These are phyloP conservation scores for Aphaenogaster ashmeadi DNA, from an alignment of 1,140 invertebrate species.

Conservation along the genomic window DNA sequence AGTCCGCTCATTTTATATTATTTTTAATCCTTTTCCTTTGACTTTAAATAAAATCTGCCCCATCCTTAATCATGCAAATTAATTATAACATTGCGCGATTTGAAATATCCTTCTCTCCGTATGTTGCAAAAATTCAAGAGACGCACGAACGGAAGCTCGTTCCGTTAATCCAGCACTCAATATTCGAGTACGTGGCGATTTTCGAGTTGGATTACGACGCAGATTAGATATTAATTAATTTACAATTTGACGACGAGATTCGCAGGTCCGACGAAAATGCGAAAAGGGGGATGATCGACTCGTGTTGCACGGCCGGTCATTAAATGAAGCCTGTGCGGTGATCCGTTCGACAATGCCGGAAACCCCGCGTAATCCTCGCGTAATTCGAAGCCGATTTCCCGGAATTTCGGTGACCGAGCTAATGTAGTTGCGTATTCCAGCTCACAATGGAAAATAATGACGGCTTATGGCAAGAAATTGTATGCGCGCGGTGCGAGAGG, in stretches of 20 bases:
- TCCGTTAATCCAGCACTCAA: neutral
- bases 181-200: neutral
- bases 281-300: slow-evolving; percentile 39
- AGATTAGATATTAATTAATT: slow-evolving; percentile 55
- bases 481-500: neutral
- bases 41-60: slow-evolving; percentile 20
- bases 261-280: neutral
- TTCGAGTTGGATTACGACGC: slow-evolving; percentile 12
- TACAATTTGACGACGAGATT: slow-evolving; percentile 20
- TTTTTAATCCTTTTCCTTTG: neutral
- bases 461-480: slow-evolving; percentile 15
- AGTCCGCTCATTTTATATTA: no score
- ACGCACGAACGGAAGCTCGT: neutral
- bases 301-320: slow-evolving; percentile 41
- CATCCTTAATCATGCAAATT: slow-evolving; percentile 51
- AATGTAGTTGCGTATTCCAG: slow-evolving; percentile 39
- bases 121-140: slow-evolving; percentile 48
- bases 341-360: slow-evolving; percentile 62
- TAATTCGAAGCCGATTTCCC: slow-evolving; percentile 31
- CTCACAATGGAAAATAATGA: slow-evolving; percentile 32
- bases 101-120: neutral
- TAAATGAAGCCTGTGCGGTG: slow-evolving; percentile 63
- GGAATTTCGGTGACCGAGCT: slow-evolving; percentile 51
- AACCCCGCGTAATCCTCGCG: slow-evolving; percentile 57
- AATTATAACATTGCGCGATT: slow-evolving; percentile 30